phyloP scores from a whole-genome alignment of 2,888 invertebrate species.

The Leptinotarsa peninsularis region DNA sequence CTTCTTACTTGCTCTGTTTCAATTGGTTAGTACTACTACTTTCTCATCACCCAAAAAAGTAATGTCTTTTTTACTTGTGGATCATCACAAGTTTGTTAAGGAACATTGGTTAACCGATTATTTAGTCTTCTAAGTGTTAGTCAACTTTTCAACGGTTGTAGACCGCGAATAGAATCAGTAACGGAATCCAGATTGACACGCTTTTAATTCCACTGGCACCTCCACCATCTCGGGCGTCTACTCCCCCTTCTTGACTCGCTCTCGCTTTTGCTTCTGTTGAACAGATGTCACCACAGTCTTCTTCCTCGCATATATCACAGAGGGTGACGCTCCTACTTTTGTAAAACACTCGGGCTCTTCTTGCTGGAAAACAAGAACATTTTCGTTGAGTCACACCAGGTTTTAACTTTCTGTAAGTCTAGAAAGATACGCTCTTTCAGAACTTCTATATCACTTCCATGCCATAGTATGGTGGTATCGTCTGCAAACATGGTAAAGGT shows the following conservation, averaged over 20 bases:
- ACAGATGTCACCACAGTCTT: conserved; percentile 71
- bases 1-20: not conserved
- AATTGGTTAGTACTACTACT: not conserved
- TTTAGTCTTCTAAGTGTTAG: conserved; percentile 1
- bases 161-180: conserved; percentile 7
- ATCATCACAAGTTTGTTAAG: conserved; percentile 15
- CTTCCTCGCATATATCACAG: conserved; percentile 86
- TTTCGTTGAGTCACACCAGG: too few relatives aligned
- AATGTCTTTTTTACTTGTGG: not conserved
- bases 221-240: conserved; percentile 31
- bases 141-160: not conserved
- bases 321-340: conserved; percentile 76
- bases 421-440: too few relatives aligned
- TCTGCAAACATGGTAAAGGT: too few relatives aligned
- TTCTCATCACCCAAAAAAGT: not conserved
- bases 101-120: conserved; percentile 13
- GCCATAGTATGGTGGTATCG: too few relatives aligned
- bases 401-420: too few relatives aligned
- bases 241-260: conserved; percentile 63
- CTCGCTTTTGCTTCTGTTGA: conserved; percentile 59
- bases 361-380: conserved; percentile 69
- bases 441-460: too few relatives aligned
- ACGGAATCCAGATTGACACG: not conserved
- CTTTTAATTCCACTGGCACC: conserved; percentile 33
- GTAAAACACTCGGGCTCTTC: conserved; percentile 87